Base-by-base conservation (phyloP, 2,888 invertebrate species). In the Nineta flava region DNA sequence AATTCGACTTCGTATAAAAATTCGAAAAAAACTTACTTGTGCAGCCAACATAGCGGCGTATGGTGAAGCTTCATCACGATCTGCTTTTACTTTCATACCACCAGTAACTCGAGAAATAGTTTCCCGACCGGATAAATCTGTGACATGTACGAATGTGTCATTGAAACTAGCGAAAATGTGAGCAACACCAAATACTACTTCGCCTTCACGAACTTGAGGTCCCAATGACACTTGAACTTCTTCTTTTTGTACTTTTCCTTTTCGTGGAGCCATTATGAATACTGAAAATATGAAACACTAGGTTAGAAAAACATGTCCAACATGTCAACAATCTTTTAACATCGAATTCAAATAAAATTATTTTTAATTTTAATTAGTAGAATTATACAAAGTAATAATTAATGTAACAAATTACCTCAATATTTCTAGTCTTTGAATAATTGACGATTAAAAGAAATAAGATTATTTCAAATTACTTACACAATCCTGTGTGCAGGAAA, bases 11-110 rank as follows among this genome's bases (percentile, higher is more conserved):
- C n/a, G n/a, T 40, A 40, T 40, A 19, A 19, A 19, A 19, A 19
- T 19, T 19, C 5, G 7, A 7, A 26, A 26, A 26, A 6, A n/a
- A 46, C 15, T 63, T 70, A 88, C 88, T 78, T 99, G 97, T 57
- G 97, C 97, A 60, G 99, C 99, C 74, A 99, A 93, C 99, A 99
- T 99, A 81, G 99, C 99, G 62, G 99, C 99, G 67, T 99, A 99
- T 46, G 99, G 99, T 45, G 97, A 97, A 56, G 99, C 94, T 73
- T 99, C 99, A 72, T 99, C 99, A 76, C 99, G 85, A 75, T 99
- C 99, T 60, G 99, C 99, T 74, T 99, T 99, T 45, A 99, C 99
- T 75, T 99, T 99, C 99, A 99, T 99, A 53, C 93, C 93, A 61
- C 93, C 92, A 59, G 99, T 99, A 49, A 99, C 92, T 64, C 97